phyloP scores from a whole-genome alignment of 2,888 invertebrate genomes.

The Eumacrocentrus americanus region DNA sequence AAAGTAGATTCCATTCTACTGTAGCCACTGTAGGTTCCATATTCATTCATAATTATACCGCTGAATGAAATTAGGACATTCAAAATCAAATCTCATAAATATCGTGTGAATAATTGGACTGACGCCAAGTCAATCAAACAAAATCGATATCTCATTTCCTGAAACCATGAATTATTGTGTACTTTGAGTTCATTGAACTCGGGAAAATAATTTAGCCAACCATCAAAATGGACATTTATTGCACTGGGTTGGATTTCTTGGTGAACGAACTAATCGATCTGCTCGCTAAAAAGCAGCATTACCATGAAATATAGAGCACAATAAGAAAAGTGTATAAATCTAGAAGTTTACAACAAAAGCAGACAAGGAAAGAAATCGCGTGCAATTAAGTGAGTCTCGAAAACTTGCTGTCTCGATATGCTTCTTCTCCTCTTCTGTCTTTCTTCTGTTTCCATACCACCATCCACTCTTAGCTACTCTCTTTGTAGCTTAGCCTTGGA shows the following conservation, averaged over 20 bases:
- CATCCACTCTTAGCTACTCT: background rate
- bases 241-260: too few relatives aligned
- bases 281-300: slow-evolving; percentile 36
- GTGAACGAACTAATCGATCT: slow-evolving; percentile 17
- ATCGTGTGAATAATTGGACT: too few relatives aligned
- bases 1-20: too few relatives aligned
- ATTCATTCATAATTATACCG: too few relatives aligned
- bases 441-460: background rate
- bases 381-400: slow-evolving; percentile 1
- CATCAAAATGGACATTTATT: slow-evolving; percentile 14
- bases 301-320: background rate
- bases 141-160: slow-evolving; percentile 19
- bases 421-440: background rate
- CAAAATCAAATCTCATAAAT: too few relatives aligned
- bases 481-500: slow-evolving; percentile 32
- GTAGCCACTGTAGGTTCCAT: too few relatives aligned
- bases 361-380: slow-evolving; percentile 5
- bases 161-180: background rate
- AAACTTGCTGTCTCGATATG: slow-evolving; percentile 10
- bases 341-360: background rate
- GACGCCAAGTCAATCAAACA: slow-evolving; percentile 8
- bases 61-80: too few relatives aligned
- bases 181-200: slow-evolving; percentile 8
- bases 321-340: background rate
- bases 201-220: slow-evolving; percentile 10